phyloP scores from a whole-genome alignment of 2,797 vertebrate genomes.

The Diceros bicornis region DNA sequence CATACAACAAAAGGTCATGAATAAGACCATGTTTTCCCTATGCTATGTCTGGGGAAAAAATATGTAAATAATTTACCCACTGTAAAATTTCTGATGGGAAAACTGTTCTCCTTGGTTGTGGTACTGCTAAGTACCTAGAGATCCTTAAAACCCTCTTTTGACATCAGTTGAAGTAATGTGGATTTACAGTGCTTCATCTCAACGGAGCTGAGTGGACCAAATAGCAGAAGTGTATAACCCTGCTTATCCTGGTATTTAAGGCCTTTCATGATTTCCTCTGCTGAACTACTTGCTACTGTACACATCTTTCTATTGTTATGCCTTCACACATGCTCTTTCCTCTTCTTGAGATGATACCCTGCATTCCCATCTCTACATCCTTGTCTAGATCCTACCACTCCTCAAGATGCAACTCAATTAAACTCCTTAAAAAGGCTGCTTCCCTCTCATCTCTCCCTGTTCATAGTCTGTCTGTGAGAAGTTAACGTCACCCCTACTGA shows the following conservation, averaged over 20 bases:
- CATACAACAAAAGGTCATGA: not conserved
- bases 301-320: not conserved
- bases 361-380: not conserved
- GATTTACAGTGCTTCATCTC: constrained; percentile 33
- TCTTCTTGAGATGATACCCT: not conserved
- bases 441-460: not conserved
- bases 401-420: not conserved
- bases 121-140: not conserved
- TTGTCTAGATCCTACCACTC: not conserved
- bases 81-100: not conserved
- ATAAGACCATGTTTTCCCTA: not conserved
- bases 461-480: not conserved
- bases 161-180: not conserved
- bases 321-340: not conserved
- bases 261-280: not conserved
- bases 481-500: not conserved
- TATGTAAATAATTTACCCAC: not conserved
- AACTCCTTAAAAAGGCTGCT: not conserved
- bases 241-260: not conserved
- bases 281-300: not conserved
- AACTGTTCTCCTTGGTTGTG: not conserved
- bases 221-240: not conserved
- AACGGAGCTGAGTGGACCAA: not conserved
- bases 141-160: constrained; percentile 9
- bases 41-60: not conserved